These are phyloP conservation scores for Mastomys coucha DNA, from an alignment of 2,113 vertebrate species.

Conservation along the genomic window DNA sequence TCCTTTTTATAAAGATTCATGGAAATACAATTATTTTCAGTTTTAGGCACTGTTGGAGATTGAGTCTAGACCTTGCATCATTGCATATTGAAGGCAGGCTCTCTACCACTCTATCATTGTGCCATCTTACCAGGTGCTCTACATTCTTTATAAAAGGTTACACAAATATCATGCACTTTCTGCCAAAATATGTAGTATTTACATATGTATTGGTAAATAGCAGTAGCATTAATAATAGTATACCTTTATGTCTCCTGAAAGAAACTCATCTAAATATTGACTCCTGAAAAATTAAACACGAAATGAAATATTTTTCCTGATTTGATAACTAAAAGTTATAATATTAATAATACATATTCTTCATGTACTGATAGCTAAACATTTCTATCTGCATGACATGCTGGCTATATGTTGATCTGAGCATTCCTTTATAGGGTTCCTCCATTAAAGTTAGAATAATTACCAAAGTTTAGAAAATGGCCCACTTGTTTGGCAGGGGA, in stretches of 20 bases:
- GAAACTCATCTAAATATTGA: not conserved
- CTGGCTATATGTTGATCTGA: not conserved
- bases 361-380: not conserved
- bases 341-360: not conserved
- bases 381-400: not conserved
- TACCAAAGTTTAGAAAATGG: not conserved
- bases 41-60: not conserved
- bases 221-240: not conserved
- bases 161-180: not conserved
- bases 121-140: not conserved
- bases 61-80: not conserved
- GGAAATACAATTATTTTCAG: not conserved
- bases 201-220: not conserved
- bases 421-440: not conserved
- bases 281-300: conserved; percentile 3
- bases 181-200: conserved; percentile 5
- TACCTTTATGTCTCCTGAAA: not conserved
- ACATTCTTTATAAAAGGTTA: not conserved
- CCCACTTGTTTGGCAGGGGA: not conserved
- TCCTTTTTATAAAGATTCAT: not conserved
- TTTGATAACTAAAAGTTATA: not conserved
- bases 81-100: not conserved
- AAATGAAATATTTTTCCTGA: not conserved
- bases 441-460: not conserved
- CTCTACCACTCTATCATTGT: too few species aligned